Conservation (phyloP, 2,797 vertebrate genomes). For the Alosa sapidissima region DNA sequence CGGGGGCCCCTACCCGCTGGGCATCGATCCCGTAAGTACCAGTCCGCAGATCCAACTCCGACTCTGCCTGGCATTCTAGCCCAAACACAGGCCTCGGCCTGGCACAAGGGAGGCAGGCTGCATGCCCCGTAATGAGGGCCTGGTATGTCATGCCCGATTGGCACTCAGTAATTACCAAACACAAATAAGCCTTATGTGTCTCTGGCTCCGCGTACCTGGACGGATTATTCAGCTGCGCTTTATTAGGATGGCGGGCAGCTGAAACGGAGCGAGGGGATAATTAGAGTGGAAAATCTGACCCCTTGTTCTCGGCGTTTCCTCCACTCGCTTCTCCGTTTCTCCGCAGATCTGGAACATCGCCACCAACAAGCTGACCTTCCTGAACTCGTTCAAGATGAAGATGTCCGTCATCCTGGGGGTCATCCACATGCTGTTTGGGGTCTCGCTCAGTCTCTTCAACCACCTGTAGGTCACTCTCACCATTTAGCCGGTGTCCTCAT, state of each 20-base stretch:
- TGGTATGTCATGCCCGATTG: slow-evolving; percentile 19
- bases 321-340: not conserved
- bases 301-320: not conserved
- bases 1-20: slow-evolving; percentile 91
- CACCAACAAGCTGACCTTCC: slow-evolving; percentile 93
- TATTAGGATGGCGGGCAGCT: not conserved
- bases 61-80: not conserved
- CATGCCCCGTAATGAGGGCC: not conserved
- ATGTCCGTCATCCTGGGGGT: slow-evolving; percentile 97
- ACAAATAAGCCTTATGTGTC: slow-evolving; percentile 15
- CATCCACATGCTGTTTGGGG: slow-evolving; percentile 95
- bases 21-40: slow-evolving; percentile 91
- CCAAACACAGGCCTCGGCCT: not conserved
- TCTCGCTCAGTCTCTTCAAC: slow-evolving; percentile 82
- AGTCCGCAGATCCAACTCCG: not conserved
- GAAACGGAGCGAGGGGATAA: not conserved
- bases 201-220: not conserved
- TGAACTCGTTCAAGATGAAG: slow-evolving; percentile 99
- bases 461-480: slow-evolving; percentile 68
- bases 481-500: not conserved
- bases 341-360: slow-evolving; percentile 95
- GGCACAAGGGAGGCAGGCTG: not conserved
- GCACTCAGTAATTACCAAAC: slow-evolving; percentile 12
- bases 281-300: slow-evolving; percentile 8
- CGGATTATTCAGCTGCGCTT: not conserved